phyloP scores from a whole-genome alignment of 2,888 invertebrate species.

The Slavum lentiscoides region DNA sequence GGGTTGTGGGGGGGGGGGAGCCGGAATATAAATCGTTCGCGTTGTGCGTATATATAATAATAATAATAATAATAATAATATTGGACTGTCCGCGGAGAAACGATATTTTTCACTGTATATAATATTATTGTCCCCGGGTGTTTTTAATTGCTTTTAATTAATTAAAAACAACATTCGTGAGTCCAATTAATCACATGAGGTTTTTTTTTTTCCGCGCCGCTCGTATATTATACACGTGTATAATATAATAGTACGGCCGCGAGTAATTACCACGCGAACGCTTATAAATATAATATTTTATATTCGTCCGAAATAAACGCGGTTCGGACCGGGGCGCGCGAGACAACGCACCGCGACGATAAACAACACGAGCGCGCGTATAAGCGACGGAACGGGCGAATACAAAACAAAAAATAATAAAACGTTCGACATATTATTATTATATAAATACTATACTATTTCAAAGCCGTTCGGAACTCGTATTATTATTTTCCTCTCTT shows the following conservation, averaged over 20 bases:
- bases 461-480: constrained; percentile 32
- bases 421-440: constrained; percentile 18
- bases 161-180: constrained; percentile 41
- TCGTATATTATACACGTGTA: too few relatives aligned
- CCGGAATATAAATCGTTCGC: not conserved
- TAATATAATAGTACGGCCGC: too few relatives aligned
- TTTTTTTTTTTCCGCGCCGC: not conserved
- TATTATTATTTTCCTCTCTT: constrained; percentile 31
- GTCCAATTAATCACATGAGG: constrained; percentile 41
- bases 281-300: not conserved
- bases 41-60: not conserved
- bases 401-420: constrained; percentile 23
- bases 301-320: not conserved
- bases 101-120: constrained; percentile 29
- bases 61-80: too few relatives aligned
- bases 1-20: too few relatives aligned
- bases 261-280: constrained; percentile 6
- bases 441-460: constrained; percentile 22
- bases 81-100: constrained; percentile 33
- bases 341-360: not conserved
- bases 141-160: constrained; percentile 46
- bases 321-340: not conserved
- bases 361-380: constrained; percentile 8
- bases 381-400: constrained; percentile 26
- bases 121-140: too few relatives aligned